A percentile compares a stretch with the other conserved stretches of the same genome.
phyloP scores from a whole-genome alignment of 2,113 vertebrate species.

The Notechis scutatus region DNA sequence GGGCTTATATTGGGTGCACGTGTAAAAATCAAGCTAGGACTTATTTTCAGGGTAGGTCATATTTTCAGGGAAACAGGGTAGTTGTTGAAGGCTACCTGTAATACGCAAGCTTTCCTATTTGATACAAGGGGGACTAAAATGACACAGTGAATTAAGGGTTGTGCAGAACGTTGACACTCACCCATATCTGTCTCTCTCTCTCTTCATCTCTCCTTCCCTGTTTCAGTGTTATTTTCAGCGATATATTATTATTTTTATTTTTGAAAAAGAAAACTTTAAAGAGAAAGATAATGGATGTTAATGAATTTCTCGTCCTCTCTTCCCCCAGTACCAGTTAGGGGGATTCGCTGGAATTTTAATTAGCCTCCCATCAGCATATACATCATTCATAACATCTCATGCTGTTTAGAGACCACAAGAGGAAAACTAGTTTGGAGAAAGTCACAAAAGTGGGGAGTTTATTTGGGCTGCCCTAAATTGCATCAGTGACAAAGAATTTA shows the following conservation, averaged over 20 bases:
- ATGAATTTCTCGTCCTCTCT: slow-evolving; percentile 6
- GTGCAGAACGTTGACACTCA: not conserved
- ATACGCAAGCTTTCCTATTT: not conserved
- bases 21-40: no score
- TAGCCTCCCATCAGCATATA: slow-evolving; percentile 26
- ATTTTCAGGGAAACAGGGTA: no score
- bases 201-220: not conserved
- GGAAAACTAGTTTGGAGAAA: slow-evolving; percentile 13
- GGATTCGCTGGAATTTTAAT: slow-evolving; percentile 14
- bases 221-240: not conserved
- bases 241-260: not conserved
- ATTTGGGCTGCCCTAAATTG: slow-evolving; percentile 12
- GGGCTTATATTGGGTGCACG: no score
- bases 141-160: not conserved
- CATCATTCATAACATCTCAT: slow-evolving; percentile 25
- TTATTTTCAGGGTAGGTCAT: no score
- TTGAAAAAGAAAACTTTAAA: not conserved
- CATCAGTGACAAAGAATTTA: not conserved
- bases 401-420: slow-evolving; percentile 21
- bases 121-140: not conserved
- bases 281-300: slow-evolving; percentile 24
- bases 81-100: no score
- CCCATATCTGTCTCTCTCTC: not conserved
- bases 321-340: not conserved
- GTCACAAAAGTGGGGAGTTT: not conserved